Evolutionary conservation across 2,113 vertebrate genomes (phyloP).

Genomic region (Chlorodrepanis virens): DNA sequence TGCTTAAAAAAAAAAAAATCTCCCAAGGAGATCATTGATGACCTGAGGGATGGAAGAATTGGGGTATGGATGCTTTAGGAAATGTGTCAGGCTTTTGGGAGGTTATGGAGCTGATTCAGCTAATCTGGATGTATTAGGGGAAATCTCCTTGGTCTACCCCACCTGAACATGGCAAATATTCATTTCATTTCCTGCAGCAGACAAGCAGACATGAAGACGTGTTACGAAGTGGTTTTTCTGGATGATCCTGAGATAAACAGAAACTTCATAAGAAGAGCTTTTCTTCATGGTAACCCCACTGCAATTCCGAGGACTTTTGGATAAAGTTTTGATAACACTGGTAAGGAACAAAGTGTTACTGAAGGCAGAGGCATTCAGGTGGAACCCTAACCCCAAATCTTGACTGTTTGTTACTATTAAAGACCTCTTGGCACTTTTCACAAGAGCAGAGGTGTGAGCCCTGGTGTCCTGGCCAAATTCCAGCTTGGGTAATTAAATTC

Average conservation of each 20-base stretch:
- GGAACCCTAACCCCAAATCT: not conserved
- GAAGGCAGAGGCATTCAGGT: rapidly evolving
- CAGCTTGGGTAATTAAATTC: slow-evolving; percentile 68
- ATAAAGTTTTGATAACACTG: not conserved
- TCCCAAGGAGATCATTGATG: not conserved
- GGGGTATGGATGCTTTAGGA: not conserved
- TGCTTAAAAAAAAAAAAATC: too few relatives aligned
- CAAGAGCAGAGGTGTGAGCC: slow-evolving; percentile 58
- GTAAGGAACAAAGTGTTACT: not conserved
- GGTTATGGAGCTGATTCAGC: slow-evolving; percentile 5
- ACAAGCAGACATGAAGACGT: not conserved
- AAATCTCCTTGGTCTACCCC: not conserved
- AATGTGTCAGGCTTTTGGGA: not conserved
- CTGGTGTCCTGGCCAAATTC: slow-evolving; percentile 62
- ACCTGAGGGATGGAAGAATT: not conserved
- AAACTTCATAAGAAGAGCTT: not conserved
- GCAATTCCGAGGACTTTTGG: not conserved
- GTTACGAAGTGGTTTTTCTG: not conserved
- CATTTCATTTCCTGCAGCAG: slow-evolving; percentile 34
- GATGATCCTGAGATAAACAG: not conserved
- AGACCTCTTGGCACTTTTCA: slow-evolving; percentile 37
- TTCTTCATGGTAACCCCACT: not conserved
- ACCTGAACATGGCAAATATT: not conserved
- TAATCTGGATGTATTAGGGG: not conserved
- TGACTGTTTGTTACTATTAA: slow-evolving; percentile 27